Percentiles rank a stretch among this genome's conserved stretches.
These are phyloP conservation scores for Lypha dubia DNA, from an alignment of 2,888 invertebrate genomes.

Conservation along the genomic window DNA sequence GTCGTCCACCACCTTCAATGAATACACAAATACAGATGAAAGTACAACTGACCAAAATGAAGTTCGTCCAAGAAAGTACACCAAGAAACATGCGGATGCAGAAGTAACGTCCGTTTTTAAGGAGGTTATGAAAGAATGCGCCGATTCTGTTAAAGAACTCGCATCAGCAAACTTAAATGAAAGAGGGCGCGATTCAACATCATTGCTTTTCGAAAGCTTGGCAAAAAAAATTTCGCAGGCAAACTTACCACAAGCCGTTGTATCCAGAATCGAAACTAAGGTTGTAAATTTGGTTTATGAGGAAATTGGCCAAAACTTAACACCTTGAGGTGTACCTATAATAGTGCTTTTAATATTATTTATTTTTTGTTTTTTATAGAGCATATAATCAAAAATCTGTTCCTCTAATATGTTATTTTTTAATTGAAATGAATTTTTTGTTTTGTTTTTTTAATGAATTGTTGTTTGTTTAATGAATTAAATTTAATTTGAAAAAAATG, in stretches of 20 bases:
- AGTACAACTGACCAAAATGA: neutral
- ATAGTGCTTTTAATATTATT: neutral
- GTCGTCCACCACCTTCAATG: neutral
- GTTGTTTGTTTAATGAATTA: too few species aligned
- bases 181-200: too few species aligned
- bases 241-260: too few species aligned
- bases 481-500: too few species aligned
- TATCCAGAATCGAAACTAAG: too few species aligned
- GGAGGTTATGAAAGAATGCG: neutral
- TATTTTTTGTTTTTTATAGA: neutral
- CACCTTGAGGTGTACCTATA: too few species aligned
- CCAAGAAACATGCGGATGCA: neutral
- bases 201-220: too few species aligned
- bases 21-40: neutral
- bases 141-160: neutral
- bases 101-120: neutral
- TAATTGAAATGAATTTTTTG: too few species aligned
- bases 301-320: neutral
- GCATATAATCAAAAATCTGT: too few species aligned
- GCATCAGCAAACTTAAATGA: too few species aligned
- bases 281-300: conserved; percentile 17
- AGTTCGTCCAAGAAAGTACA: neutral
- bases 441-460: neutral
- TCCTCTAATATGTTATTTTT: too few species aligned
- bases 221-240: too few species aligned